A percentile compares a stretch with the other conserved stretches of the same genome.
Evolutionary conservation across 2,113 vertebrate species (phyloP).

Genomic region (Aspiorhynchus laticeps): DNA sequence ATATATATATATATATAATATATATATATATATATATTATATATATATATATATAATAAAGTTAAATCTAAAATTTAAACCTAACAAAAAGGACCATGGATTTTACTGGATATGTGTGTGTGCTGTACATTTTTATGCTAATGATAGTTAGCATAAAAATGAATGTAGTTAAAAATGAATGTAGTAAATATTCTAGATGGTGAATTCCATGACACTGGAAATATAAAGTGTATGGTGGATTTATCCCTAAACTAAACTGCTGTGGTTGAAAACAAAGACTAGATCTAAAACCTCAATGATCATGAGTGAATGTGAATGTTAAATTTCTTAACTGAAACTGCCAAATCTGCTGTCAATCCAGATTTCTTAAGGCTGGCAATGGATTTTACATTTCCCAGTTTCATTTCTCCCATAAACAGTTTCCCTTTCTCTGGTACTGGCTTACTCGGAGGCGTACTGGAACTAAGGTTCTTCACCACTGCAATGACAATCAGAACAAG

Average conservation of each 20-base stretch:
- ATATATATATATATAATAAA: too few species aligned
- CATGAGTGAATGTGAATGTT: not conserved
- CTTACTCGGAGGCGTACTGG: slow-evolving; percentile 32
- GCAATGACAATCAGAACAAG: slow-evolving; percentile 48
- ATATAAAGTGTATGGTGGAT: not conserved
- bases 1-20: too few species aligned
- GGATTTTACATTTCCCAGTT: slow-evolving; percentile 69
- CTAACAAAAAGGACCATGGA: too few species aligned
- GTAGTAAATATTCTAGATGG: not conserved
- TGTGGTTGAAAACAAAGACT: not conserved
- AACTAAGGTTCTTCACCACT: slow-evolving; percentile 56
- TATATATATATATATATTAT: too few species aligned
- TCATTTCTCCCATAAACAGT: slow-evolving; percentile 61
- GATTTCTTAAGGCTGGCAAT: slow-evolving; percentile 72
- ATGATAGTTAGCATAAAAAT: too few species aligned
- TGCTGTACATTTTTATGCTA: too few species aligned
- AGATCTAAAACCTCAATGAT: not conserved
- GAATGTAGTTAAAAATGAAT: too few species aligned
- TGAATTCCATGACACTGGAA: not conserved
- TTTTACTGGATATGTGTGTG: too few species aligned
- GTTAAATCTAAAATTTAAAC: too few species aligned
- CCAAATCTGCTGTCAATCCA: slow-evolving; percentile 69
- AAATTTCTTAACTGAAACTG: slow-evolving; percentile 39
- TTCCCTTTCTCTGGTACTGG: slow-evolving; percentile 50
- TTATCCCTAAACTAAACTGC: not conserved